phyloP scores from a whole-genome alignment of 2,113 vertebrate species.

The Amia ocellicauda region DNA sequence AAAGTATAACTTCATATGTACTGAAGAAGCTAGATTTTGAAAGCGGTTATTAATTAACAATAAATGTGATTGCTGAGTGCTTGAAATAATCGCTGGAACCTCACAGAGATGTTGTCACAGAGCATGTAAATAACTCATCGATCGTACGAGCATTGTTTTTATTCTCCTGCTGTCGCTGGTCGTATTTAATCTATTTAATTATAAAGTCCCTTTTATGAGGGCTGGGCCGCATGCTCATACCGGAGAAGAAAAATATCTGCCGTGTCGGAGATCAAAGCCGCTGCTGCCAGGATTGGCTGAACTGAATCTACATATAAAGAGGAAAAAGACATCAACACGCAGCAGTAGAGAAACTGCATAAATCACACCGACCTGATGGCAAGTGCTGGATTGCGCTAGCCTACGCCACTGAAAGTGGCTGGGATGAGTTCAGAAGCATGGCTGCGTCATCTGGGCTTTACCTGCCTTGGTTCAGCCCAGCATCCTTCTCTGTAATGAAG shows the following conservation, averaged over 20 bases:
- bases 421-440: too few relatives aligned
- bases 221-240: neutral
- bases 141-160: conserved; percentile 24
- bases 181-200: conserved; percentile 48
- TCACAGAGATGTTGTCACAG: conserved; percentile 28
- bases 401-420: neutral
- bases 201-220: conserved; percentile 35
- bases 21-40: conserved; percentile 18
- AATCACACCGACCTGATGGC: too few relatives aligned
- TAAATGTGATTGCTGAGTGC: conserved; percentile 24
- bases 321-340: neutral
- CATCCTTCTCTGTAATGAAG: too few relatives aligned
- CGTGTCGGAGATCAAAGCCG: conserved; percentile 1
- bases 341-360: neutral
- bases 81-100: conserved; percentile 34
- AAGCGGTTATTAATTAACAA: conserved; percentile 33
- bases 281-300: neutral
- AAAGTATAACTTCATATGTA: too few relatives aligned
- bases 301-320: neutral
- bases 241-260: neutral
- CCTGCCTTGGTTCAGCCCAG: too few relatives aligned
- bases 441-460: too few relatives aligned
- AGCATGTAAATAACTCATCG: conserved; percentile 25
- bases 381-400: neutral
- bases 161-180: conserved; percentile 18